These are phyloP conservation scores for Micrastur ruficollis DNA, from an alignment of 2,797 vertebrate genomes.

Conservation along the genomic window DNA sequence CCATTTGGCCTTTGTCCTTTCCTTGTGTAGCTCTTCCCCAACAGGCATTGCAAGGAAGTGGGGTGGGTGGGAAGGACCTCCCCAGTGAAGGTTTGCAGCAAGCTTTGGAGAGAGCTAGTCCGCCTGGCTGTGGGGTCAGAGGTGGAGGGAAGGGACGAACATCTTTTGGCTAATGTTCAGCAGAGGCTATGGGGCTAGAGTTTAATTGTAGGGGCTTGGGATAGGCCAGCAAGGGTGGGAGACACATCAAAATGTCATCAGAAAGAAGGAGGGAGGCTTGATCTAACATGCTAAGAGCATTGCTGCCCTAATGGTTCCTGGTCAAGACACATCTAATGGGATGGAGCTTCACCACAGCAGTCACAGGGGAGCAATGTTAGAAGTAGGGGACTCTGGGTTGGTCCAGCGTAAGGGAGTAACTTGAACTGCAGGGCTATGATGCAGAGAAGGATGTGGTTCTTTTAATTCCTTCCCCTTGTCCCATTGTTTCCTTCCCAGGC, in stretches of 20 bases:
- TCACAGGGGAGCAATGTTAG: not conserved
- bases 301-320: not conserved
- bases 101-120: not conserved
- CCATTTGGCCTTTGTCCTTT: not conserved
- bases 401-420: not conserved
- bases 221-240: not conserved
- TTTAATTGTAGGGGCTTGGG: not conserved
- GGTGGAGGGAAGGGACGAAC: not conserved
- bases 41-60: not conserved
- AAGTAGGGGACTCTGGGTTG: not conserved
- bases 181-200: not conserved
- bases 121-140: not conserved
- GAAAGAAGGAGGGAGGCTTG: not conserved
- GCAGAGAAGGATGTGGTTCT: slow-evolving; percentile 46
- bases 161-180: not conserved
- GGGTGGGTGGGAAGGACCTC: not conserved
- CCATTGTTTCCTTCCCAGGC: slow-evolving; percentile 36
- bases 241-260: not conserved
- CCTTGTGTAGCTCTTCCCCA: not conserved
- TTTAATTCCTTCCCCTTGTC: slow-evolving; percentile 14
- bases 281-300: not conserved
- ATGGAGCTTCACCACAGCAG: not conserved
- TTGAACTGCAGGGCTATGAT: not conserved
- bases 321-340: not conserved
- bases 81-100: not conserved